These are phyloP conservation scores for Limnephilus rhombicus DNA, from an alignment of 2,888 invertebrate species.

Conservation along the genomic window DNA sequence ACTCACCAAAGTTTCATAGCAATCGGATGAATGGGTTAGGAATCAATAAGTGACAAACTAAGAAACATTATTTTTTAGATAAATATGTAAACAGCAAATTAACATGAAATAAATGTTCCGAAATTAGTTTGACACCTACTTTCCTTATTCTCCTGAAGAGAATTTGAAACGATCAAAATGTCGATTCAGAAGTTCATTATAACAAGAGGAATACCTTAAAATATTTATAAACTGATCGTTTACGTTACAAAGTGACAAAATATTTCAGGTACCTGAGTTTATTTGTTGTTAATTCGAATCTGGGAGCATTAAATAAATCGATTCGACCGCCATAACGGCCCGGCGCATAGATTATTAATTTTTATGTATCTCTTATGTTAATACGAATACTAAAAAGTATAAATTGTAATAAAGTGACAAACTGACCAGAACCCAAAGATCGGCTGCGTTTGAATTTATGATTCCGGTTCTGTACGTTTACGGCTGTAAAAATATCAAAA, in stretches of 20 bases:
- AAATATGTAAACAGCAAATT: no score
- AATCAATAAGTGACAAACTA: no score
- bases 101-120: no score
- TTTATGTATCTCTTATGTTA: conserved; percentile 42
- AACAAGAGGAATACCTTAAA: neutral
- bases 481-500: conserved; percentile 29
- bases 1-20: no score
- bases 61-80: no score
- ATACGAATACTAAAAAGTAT: conserved; percentile 32
- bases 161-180: neutral
- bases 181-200: neutral
- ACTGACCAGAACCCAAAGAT: conserved; percentile 22
- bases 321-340: conserved; percentile 12
- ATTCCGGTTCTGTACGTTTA: conserved; percentile 39
- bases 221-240: conserved; percentile 6
- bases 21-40: no score
- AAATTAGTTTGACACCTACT: neutral
- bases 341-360: conserved; percentile 46
- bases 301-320: conserved; percentile 5
- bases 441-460: conserved; percentile 31
- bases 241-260: conserved; percentile 37
- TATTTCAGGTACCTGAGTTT: conserved; percentile 26
- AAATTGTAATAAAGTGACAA: conserved; percentile 48
- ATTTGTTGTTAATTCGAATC: conserved; percentile 38
- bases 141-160: neutral